These are phyloP conservation scores for Gymnothorax reevesii DNA, from an alignment of 2,797 vertebrate species.

Conservation along the genomic window DNA sequence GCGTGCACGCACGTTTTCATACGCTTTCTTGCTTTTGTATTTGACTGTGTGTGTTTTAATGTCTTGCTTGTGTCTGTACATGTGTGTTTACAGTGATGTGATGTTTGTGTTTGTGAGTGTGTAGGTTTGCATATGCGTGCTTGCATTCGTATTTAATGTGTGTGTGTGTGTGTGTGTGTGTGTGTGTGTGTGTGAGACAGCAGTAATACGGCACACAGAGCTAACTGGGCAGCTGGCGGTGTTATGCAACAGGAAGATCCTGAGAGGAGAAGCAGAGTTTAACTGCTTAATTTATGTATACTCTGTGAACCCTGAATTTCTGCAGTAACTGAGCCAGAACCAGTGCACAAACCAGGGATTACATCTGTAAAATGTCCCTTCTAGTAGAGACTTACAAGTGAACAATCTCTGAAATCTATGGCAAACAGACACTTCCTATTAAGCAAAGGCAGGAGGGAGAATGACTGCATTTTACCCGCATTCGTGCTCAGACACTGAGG, in stretches of 20 bases:
- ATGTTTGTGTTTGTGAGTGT: not conserved
- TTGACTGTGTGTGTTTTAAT: not conserved
- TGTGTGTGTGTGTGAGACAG: not conserved
- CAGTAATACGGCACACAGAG: not conserved
- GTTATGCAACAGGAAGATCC: constrained; percentile 29
- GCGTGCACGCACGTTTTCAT: not conserved
- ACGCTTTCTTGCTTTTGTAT: not conserved
- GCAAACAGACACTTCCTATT: not conserved
- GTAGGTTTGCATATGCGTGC: not conserved
- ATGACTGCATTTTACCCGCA: not conserved
- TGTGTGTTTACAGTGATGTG: not conserved
- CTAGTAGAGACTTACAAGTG: not conserved
- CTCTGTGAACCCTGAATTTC: not conserved
- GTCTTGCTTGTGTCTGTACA: not conserved
- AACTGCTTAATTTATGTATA: not conserved
- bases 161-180: not conserved
- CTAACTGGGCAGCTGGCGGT: not conserved
- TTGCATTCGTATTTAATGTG: too few relatives aligned
- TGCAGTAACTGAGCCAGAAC: not conserved
- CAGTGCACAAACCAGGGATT: not conserved
- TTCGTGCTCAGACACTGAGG: not conserved
- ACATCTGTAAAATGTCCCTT: not conserved
- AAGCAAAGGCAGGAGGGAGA: not conserved
- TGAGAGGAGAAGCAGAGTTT: not conserved
- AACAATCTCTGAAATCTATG: not conserved